Conservation (phyloP, 2,888 invertebrate species). For the Dromius quadrimaculatus region DNA sequence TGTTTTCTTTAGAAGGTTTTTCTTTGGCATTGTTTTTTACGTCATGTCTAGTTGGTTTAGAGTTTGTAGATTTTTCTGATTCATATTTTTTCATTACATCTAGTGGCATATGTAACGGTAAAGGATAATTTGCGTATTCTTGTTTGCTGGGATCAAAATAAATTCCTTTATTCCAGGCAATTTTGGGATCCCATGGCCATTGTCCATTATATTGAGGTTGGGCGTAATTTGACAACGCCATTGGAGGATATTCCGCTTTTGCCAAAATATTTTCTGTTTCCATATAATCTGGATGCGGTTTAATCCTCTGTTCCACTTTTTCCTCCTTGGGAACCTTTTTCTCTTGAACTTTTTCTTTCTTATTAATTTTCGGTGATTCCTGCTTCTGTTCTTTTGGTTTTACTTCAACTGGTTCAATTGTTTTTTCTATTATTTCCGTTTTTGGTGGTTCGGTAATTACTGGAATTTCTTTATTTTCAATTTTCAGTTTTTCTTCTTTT, state of each 20-base stretch:
- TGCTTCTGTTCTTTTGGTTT: conserved; percentile 58
- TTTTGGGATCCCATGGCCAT: conserved; percentile 72
- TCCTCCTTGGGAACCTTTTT: conserved; percentile 56
- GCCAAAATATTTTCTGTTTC: conserved; percentile 69
- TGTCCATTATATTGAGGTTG: conserved; percentile 74
- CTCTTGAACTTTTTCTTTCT: no score
- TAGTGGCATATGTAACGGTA: conserved; percentile 62
- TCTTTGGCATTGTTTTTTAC: conserved; percentile 57
- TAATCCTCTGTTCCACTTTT: conserved; percentile 59
- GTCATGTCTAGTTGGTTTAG: conserved; percentile 62
- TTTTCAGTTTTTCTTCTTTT: conserved; percentile 43
- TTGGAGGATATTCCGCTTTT: conserved; percentile 74
- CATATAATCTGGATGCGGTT: conserved; percentile 60
- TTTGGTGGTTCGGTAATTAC: conserved; percentile 28
- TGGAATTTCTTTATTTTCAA: conserved; percentile 38
- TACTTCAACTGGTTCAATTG: conserved; percentile 26
- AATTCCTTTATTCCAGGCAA: conserved; percentile 71
- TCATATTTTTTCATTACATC: conserved; percentile 62
- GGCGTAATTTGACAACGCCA: conserved; percentile 66
- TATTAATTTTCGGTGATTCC: conserved; percentile 65
- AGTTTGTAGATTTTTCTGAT: conserved; percentile 45
- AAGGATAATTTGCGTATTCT: conserved; percentile 63
- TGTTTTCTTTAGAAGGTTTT: conserved; percentile 54
- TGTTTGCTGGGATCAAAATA: conserved; percentile 70
- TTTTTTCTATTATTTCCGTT: conserved; percentile 45